phyloP scores from a whole-genome alignment of 2,888 invertebrate species.

The Ditula angustiorana region DNA sequence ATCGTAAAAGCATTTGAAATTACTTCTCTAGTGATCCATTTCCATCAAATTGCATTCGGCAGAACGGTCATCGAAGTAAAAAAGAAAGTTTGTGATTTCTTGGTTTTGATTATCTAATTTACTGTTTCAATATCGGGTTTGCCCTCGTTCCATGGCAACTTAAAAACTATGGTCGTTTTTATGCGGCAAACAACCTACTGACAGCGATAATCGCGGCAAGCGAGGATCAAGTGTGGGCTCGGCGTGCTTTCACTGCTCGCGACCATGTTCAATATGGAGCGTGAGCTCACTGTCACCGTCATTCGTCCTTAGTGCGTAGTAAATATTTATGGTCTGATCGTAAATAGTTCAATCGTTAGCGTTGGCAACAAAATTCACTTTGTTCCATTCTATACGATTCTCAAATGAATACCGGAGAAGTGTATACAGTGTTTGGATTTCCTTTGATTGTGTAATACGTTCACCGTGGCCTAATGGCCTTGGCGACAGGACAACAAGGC shows the following conservation, averaged over 20 bases:
- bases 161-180: constrained; percentile 31
- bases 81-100: constrained; percentile 44
- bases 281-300: constrained; percentile 6
- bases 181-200: constrained; percentile 39
- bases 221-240: constrained; percentile 39
- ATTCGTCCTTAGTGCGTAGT: constrained; percentile 1
- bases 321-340: constrained; percentile 7
- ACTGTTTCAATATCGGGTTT: constrained; percentile 45
- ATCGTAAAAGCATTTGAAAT: neutral
- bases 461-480: constrained; percentile 2
- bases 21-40: neutral
- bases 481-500: constrained; percentile 21
- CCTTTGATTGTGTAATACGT: neutral
- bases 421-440: neutral
- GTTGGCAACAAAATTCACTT: neutral
- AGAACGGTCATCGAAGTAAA: constrained; percentile 10
- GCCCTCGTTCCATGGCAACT: constrained; percentile 40
- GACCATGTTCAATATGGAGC: constrained; percentile 21
- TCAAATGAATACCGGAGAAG: neutral
- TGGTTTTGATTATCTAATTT: constrained; percentile 43
- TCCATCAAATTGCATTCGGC: neutral
- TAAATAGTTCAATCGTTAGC: neutral
- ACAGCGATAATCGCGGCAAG: constrained; percentile 27
- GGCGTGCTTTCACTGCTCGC: constrained; percentile 41
- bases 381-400: neutral